Evolutionary conservation across 64 coral and sea anemone genomes (phyloP), one percentile per base, ranked within the genome.

Genomic region (Actinia tenebrosa): DNA sequence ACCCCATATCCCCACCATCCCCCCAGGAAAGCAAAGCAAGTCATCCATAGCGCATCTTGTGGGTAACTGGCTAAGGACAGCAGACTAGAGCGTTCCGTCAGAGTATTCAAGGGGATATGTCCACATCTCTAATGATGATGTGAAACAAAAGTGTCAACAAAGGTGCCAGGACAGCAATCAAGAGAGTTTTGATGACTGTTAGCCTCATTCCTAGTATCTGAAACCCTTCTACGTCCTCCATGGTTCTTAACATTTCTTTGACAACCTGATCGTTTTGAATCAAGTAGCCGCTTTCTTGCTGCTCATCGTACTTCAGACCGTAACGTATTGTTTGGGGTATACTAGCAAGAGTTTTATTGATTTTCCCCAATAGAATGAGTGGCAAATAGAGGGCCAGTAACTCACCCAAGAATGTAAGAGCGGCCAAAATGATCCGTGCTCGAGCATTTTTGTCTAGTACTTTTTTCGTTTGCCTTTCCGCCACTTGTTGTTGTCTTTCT

Each of bases 191-290:
- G 54, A 95, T 2, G n/a, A 77, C 47, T 45, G 91, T 95, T 20
- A 95, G 47, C 26, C 91, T 59, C 84, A 95, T 95, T 22, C 94
- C 83, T 6, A 95, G 43, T n/a, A 95, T 85, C 46, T 87, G 87
- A 47, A 95, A 86, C 5, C 90, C 85, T 52, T 71, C 88, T 25
- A 77, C 83, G 7, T 44, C 5, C 53, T 62, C 79, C 3, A 92
- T 26, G 0, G 92, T 47, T 22, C 42, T 72, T 23, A 89, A 16
- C 87, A 89, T 77, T 10, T 81, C 45, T 17, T 89, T 53, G 25
- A 42, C 69, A 75, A 25, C 25, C 25, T 30, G 23, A 5, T 2
- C 11, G 11, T 42, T 42, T 75, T 75, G 69, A 25, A 75, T 14
- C 25, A 75, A 42, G 25, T 75, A 75, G 13, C 27, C 26, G 10